phyloP scores from a whole-genome alignment of 1,140 invertebrate species.

The Orius insidiosus region DNA sequence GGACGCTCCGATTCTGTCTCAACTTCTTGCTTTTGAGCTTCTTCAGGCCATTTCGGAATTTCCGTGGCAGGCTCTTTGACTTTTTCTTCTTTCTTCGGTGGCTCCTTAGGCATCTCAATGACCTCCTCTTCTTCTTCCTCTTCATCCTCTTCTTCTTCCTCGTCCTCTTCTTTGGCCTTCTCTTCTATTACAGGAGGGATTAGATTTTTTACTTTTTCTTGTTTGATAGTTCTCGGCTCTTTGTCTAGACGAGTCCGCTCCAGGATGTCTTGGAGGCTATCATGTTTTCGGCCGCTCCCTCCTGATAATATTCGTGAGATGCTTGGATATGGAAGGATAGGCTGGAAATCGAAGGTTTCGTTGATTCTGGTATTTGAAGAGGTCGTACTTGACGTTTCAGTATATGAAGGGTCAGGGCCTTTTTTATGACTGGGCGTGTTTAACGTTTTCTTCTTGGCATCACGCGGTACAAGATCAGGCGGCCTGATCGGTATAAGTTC shows the following conservation, averaged over 20 bases:
- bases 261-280: constrained; percentile 35
- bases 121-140: constrained; percentile 4
- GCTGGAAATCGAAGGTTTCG: constrained; percentile 35
- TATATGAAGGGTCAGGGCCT: constrained; percentile 19
- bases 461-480: constrained; percentile 29
- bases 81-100: constrained; percentile 9
- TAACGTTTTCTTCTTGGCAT: constrained; percentile 44
- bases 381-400: constrained; percentile 21
- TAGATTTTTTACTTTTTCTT: constrained; percentile 19
- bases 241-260: constrained; percentile 19
- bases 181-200: constrained; percentile 15
- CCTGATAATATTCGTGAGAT: constrained; percentile 64
- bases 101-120: not conserved
- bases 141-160: constrained; percentile 4
- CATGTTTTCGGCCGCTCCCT: constrained; percentile 55
- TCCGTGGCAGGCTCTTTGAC: constrained; percentile 2
- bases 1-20: constrained; percentile 18
- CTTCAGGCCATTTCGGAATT: constrained; percentile 14
- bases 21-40: constrained; percentile 18
- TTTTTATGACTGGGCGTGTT: constrained; percentile 40
- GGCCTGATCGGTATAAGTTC: constrained; percentile 63
- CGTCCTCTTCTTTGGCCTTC: no score
- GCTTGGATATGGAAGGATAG: constrained; percentile 42
- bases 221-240: constrained; percentile 19
- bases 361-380: constrained; percentile 23